Conservation (phyloP, 2,797 vertebrate species). For the Linurgus olivaceus region DNA sequence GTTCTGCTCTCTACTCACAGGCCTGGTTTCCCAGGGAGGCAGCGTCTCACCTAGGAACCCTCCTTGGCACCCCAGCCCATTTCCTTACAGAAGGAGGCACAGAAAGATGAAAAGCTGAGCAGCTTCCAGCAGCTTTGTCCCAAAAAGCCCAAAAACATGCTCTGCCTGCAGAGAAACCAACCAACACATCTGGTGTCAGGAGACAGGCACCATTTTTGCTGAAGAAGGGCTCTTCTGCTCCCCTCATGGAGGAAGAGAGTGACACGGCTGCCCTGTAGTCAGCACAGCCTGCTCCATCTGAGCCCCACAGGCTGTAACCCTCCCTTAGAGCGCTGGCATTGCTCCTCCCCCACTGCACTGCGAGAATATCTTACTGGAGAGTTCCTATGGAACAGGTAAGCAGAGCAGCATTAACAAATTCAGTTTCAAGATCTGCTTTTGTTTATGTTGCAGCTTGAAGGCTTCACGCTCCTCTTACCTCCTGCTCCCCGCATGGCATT, state of each 20-base stretch:
- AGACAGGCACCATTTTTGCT: not conserved
- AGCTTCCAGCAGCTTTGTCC: not conserved
- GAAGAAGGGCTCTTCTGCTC: not conserved
- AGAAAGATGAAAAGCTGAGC: fast-evolving
- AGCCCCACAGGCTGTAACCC: not conserved
- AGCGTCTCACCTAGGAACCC: not conserved
- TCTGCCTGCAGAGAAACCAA: not conserved
- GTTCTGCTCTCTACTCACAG: not conserved
- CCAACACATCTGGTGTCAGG: fast-evolving
- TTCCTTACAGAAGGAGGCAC: not conserved
- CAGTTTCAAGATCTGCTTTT: not conserved
- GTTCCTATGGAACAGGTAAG: not conserved
- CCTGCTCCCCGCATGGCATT: not conserved
- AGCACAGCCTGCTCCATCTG: not conserved
- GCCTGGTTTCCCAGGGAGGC: not conserved
- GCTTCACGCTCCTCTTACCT: not conserved
- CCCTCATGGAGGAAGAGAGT: fast-evolving
- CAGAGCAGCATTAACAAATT: not conserved
- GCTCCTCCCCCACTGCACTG: not conserved
- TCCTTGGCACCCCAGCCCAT: not conserved
- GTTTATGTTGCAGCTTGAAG: not conserved
- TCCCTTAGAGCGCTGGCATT: fast-evolving
- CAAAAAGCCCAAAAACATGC: not conserved
- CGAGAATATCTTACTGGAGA: not conserved
- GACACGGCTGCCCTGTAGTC: too few species aligned